Percentiles rank a stretch among this genome's conserved stretches.
These are phyloP conservation scores for Pygoscelis adeliae DNA, from an alignment of 2,113 vertebrate species.

Conservation along the genomic window DNA sequence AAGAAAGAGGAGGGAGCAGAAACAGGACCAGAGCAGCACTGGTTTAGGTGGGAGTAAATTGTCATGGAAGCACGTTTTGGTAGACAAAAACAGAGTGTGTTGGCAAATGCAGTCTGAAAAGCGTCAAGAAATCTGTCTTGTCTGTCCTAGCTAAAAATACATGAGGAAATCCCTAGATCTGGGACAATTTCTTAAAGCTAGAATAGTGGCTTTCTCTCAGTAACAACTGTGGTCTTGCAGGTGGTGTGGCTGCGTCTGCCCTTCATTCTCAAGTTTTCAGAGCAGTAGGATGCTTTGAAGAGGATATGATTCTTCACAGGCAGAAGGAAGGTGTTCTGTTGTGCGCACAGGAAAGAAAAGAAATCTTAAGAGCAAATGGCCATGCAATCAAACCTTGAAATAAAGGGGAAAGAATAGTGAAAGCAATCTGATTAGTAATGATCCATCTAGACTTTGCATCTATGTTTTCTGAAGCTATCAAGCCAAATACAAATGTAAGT, in stretches of 20 bases:
- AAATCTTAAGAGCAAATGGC: neutral
- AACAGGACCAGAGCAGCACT: neutral
- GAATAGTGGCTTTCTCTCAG: neutral
- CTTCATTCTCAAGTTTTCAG: neutral
- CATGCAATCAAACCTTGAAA: neutral
- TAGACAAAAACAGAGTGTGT: neutral
- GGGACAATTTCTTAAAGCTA: neutral
- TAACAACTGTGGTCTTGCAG: neutral
- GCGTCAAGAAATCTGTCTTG: neutral
- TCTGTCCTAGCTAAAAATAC: neutral
- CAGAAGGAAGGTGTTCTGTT: neutral
- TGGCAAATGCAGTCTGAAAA: neutral
- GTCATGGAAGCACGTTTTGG: accelerated
- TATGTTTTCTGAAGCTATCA: neutral
- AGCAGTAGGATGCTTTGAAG: neutral
- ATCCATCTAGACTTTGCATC: neutral
- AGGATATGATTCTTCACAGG: neutral
- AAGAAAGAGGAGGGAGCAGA: neutral
- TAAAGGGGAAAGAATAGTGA: neutral
- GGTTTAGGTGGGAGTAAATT: neutral
- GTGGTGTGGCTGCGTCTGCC: neutral
- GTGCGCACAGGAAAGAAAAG: neutral
- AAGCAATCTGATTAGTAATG: neutral
- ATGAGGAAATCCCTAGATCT: neutral
- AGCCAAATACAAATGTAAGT: neutral